Conservation (phyloP, 2,888 invertebrate species). For the Carcina quercana region DNA sequence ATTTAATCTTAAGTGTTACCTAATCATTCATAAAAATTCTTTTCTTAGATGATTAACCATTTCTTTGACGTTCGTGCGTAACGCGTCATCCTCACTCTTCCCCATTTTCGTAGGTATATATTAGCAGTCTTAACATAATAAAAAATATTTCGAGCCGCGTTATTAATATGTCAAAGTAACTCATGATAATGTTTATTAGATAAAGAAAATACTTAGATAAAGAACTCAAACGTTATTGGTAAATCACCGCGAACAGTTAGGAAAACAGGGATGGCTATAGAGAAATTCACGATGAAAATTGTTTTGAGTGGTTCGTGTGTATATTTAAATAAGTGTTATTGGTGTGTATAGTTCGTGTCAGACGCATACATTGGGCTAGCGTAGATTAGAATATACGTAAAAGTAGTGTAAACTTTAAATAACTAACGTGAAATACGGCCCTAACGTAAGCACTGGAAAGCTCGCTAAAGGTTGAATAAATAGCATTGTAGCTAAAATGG, state of each 20-base stretch:
- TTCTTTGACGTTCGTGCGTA: conserved; percentile 32
- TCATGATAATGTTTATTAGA: conserved; percentile 69
- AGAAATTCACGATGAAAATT: conserved; percentile 55
- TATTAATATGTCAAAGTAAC: conserved; percentile 73
- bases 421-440: conserved; percentile 33
- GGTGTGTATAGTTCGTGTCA: conserved; percentile 64
- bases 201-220: conserved; percentile 60
- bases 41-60: conserved; percentile 27
- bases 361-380: conserved; percentile 53
- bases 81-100: conserved; percentile 50
- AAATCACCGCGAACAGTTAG: conserved; percentile 67
- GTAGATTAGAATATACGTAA: conserved; percentile 48
- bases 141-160: conserved; percentile 73
- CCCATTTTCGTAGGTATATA: conserved; percentile 64
- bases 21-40: conserved; percentile 30
- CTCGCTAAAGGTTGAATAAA: conserved; percentile 66
- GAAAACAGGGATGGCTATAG: conserved; percentile 72
- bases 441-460: conserved; percentile 30
- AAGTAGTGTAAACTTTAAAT: too few species aligned
- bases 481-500: conserved; percentile 22
- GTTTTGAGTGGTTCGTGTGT: conserved; percentile 66
- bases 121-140: conserved; percentile 59
- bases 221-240: conserved; percentile 60
- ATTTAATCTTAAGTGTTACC: conserved; percentile 32
- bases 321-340: conserved; percentile 69